These are phyloP conservation scores for Poicephalus gulielmi DNA, from an alignment of 2,113 vertebrate species.

Conservation along the genomic window DNA sequence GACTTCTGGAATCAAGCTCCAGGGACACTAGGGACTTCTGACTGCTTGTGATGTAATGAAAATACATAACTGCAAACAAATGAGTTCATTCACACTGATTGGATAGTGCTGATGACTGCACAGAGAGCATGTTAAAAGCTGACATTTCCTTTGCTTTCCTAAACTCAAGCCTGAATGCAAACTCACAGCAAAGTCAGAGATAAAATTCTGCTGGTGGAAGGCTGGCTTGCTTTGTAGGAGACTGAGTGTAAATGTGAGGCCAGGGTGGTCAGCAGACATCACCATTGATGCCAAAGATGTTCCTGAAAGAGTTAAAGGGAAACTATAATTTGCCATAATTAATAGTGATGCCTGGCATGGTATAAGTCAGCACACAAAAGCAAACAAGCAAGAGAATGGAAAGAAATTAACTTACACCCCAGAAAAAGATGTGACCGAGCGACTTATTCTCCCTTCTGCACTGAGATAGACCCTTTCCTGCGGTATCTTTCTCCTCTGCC, in stretches of 20 bases:
- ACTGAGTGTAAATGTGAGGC: slow-evolving; percentile 75
- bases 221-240: slow-evolving; percentile 76
- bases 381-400: not conserved
- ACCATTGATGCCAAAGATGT: slow-evolving; percentile 75
- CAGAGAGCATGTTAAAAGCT: not conserved
- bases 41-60: not conserved
- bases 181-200: slow-evolving; percentile 81
- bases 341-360: not conserved
- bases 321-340: not conserved
- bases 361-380: not conserved
- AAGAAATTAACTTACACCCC: not conserved
- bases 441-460: not conserved
- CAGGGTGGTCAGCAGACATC: slow-evolving; percentile 78
- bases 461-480: not conserved
- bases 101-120: not conserved
- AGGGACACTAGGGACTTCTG: not conserved
- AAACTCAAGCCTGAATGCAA: not conserved
- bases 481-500: not conserved
- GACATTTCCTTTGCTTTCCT: not conserved
- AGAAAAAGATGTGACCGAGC: not conserved
- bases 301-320: slow-evolving; percentile 42
- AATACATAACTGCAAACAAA: not conserved
- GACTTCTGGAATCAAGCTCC: not conserved
- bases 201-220: slow-evolving; percentile 82
- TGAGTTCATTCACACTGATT: not conserved